These are phyloP conservation scores for Cepaea hortensis DNA, from an alignment of 2,888 invertebrate species.

Conservation along the genomic window DNA sequence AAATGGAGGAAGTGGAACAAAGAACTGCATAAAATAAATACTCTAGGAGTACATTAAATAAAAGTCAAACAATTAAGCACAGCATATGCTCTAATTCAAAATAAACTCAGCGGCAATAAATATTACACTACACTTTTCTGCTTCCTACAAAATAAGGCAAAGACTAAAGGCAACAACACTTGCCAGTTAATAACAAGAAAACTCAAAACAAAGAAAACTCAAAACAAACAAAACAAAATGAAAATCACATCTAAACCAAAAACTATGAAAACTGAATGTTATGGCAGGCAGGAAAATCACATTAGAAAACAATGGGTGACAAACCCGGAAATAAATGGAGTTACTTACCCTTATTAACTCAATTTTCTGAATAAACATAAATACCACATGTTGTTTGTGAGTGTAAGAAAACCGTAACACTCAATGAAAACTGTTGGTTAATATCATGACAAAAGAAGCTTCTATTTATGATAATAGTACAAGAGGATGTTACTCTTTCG, in stretches of 20 bases:
- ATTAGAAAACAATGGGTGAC: conserved; percentile 9
- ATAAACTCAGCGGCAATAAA: too few species aligned
- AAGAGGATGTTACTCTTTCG: too few species aligned
- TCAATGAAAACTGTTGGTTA: too few species aligned
- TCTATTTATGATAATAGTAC: too few species aligned
- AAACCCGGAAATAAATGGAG: background rate
- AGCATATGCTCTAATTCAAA: too few species aligned
- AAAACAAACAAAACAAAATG: background rate
- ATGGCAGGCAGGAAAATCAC: background rate
- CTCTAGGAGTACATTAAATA: too few species aligned
- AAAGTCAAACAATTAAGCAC: too few species aligned
- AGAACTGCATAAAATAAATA: too few species aligned
- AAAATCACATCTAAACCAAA: background rate
- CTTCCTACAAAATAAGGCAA: background rate
- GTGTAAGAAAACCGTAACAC: too few species aligned
- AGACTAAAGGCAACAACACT: background rate
- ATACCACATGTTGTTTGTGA: background rate
- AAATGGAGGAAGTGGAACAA: too few species aligned
- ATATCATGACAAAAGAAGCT: too few species aligned
- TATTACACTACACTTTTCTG: background rate
- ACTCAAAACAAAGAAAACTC: background rate
- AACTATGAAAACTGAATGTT: background rate
- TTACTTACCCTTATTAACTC: conserved; percentile 46
- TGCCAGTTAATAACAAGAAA: background rate
- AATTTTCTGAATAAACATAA: conserved; percentile 45